Percentiles rank a stretch among this genome's conserved stretches.
These are phyloP conservation scores for Rhincodon typus DNA, from an alignment of 2,797 vertebrate genomes.

Conservation along the genomic window DNA sequence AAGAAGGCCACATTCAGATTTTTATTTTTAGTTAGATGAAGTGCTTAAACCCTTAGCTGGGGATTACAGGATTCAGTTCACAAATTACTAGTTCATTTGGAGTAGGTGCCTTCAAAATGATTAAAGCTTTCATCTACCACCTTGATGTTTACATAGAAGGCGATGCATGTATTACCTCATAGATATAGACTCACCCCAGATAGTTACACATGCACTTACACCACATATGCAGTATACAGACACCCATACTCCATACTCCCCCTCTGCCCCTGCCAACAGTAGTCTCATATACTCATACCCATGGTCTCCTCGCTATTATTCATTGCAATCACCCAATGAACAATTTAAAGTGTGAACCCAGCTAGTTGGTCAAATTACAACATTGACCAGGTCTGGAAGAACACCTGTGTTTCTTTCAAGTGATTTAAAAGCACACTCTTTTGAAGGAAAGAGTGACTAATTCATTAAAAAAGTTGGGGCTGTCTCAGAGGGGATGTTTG, in stretches of 20 bases:
- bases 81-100: not conserved
- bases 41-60: not conserved
- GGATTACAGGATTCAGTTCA: no score
- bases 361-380: not conserved
- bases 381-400: not conserved
- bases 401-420: not conserved
- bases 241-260: rapidly evolving
- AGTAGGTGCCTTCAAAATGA: not conserved
- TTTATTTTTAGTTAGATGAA: no score
- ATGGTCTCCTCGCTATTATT: not conserved
- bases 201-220: not conserved
- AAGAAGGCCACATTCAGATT: not conserved
- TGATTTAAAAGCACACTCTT: not conserved
- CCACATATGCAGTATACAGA: not conserved
- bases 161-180: not conserved
- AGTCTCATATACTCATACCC: not conserved
- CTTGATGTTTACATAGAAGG: not conserved
- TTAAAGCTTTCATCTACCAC: not conserved
- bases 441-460: not conserved
- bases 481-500: not conserved
- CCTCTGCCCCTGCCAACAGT: not conserved
- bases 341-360: not conserved
- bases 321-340: not conserved
- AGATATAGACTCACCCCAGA: not conserved
- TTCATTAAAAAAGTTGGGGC: no score